Evolutionary conservation across 2,797 vertebrate species (phyloP), one percentile per base, ranked within the genome.

Genomic region (Numenius phaeopus): DNA sequence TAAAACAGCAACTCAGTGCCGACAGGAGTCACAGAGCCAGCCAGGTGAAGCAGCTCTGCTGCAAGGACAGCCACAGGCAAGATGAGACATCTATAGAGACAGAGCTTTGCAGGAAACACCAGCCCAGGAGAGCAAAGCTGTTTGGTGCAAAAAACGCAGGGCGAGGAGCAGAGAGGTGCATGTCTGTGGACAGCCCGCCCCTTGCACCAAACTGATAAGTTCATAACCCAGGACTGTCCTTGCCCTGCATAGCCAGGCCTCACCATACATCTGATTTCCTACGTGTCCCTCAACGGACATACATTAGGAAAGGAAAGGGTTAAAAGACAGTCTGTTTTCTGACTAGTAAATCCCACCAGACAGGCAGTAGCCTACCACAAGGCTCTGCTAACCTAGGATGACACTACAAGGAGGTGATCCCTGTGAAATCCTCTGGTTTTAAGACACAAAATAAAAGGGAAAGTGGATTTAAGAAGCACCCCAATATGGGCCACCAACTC

Each of bases 391-490:
- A 75, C 14, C 71, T 44, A 59, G 32, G 32, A 50, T 89, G 55
- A 73, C 4, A 20, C 44, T 62, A 37, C 16, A 80, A n/a, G 20
- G 49, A 80, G 2, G 3, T 14, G 14, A 91, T 40, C 18, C 30
- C 54, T 46, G 12, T 77, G n/a, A 82, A 90, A 81, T 49, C 42
- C 23, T 66, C 34, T 66, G 19, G 5, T 76, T 94, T 66, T 57
- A 64, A 77, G 71, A 75, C 39, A 88, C 14, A 90, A 84, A 96
- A 84, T 24, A 49, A 79, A 84, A 85, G 10, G 32, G 16, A 87
- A 89, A 85, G 21, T 29, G 14, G 37, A 87, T 54, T 75, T 40
- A 84, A 97, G 65, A 47, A 90, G 55, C 57, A 92, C 17, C 4
- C 37, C 39, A 27, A 9, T 12, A 75, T 3, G 7, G 66, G 39